Evolutionary conservation across 2,113 vertebrate species (phyloP).

Genomic region (Hipposideros armiger): DNA sequence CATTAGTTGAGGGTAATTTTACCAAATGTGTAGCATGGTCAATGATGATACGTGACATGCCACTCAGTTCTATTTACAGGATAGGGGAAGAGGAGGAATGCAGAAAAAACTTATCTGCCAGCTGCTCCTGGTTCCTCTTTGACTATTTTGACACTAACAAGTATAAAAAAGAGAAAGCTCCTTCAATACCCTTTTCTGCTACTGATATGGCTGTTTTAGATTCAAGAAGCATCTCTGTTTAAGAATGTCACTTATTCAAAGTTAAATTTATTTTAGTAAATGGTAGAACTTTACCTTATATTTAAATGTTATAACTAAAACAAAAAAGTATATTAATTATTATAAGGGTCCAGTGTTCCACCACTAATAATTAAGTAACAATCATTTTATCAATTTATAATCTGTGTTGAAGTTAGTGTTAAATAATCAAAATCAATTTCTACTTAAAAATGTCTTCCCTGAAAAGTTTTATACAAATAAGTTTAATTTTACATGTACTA

Average conservation of each 20-base stretch:
- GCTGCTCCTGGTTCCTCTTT: neutral
- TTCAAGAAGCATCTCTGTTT: conserved; percentile 50
- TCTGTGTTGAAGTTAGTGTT: conserved; percentile 30
- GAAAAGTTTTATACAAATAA: conserved; percentile 47
- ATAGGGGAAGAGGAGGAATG: neutral
- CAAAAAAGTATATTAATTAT: conserved; percentile 18
- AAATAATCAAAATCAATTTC: conserved; percentile 54
- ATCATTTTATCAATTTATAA: conserved; percentile 24
- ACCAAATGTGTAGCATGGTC: neutral
- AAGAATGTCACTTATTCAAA: conserved; percentile 53
- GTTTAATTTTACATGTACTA: conserved; percentile 24
- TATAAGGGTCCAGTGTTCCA: neutral
- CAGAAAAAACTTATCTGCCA: neutral
- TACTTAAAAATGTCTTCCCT: conserved; percentile 26
- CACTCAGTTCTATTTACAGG: neutral
- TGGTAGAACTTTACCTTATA: neutral
- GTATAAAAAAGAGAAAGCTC: neutral
- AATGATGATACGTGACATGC: neutral
- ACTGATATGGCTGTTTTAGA: neutral
- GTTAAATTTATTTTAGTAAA: conserved; percentile 50
- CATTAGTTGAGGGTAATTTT: neutral
- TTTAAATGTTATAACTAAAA: neutral
- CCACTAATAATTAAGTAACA: conserved; percentile 25
- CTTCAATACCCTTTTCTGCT: neutral
- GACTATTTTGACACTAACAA: conserved; percentile 10